phyloP scores from a whole-genome alignment of 2,113 vertebrate species.

The Callithrix jacchus region DNA sequence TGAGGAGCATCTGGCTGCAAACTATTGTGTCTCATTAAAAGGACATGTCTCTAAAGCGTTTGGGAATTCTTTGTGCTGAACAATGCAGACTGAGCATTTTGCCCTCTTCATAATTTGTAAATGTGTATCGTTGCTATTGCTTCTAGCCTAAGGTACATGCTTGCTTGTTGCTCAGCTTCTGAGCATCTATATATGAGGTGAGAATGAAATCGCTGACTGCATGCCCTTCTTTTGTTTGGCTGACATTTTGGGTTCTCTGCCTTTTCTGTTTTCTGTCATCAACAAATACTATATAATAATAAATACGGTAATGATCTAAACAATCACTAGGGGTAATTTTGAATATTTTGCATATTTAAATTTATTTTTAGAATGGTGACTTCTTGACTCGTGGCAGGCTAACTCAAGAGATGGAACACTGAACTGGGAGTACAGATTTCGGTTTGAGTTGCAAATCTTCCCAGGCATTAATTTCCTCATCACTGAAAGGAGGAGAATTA shows the following conservation, averaged over 20 bases:
- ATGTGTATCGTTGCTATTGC: constrained; percentile 39
- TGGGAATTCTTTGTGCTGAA: constrained; percentile 76
- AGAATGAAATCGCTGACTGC: background rate
- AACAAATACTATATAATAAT: background rate
- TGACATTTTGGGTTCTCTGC: constrained; percentile 22
- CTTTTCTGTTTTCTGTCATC: background rate
- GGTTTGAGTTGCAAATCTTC: constrained; percentile 52
- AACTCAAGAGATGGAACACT: constrained; percentile 38
- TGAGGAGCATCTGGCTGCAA: constrained; percentile 78
- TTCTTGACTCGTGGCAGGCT: background rate
- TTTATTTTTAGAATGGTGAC: constrained; percentile 17
- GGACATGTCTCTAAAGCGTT: constrained; percentile 72
- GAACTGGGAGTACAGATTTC: background rate
- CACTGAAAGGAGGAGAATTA: constrained; percentile 43
- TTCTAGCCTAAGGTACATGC: constrained; percentile 32
- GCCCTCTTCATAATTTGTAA: constrained; percentile 72
- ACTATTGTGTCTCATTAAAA: constrained; percentile 81
- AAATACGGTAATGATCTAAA: background rate
- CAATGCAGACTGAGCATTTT: constrained; percentile 73
- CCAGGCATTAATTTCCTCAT: constrained; percentile 43
- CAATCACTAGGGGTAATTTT: background rate
- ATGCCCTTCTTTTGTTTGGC: background rate
- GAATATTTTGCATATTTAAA: constrained; percentile 50
- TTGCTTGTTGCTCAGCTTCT: constrained; percentile 18
- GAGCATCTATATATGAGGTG: background rate